Evolutionary conservation across 2,113 vertebrate species (phyloP), one percentile per base, ranked within the genome.

Genomic region (Pholis gunnellus): DNA sequence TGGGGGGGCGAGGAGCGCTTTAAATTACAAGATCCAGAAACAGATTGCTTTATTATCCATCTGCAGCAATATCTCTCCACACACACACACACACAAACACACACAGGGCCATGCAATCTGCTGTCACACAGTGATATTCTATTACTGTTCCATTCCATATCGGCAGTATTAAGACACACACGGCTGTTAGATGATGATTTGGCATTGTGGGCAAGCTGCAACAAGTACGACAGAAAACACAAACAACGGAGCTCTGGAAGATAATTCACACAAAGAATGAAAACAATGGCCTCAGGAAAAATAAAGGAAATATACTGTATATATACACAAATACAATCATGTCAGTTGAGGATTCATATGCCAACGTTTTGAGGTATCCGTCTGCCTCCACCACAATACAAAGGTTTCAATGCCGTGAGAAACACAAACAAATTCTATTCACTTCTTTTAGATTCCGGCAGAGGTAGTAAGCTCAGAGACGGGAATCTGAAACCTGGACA

Each of bases 31-130:
- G 83, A 90, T 91, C 87, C 83, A 88, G 83, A 92, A 92, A 87
- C 89, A 92, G 90, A 93, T 93, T 94, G 92, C 88, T 94, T 92
- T 92, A 91, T 92, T 90, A 88, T 89, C 90, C 70, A 86, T 90
- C 88, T 88, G 83, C 86, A 85, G 88, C 86, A 76, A 87, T 90
- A 87, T 88, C 81, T 78, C 42, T 68, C 54, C 60, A 67, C 78
- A 76, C 78, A 65, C 61, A 56, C 76, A 75, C 74, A 77, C 74
- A 64, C 66, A 73, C 83, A 79, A 75, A 72, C 71, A 79, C 74
- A 64, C 74, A 64, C 61, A 52, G 27, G 7, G 57, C 75, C 86
- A 72, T 80, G 68, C 86, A 88, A 86, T 90, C 82, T 89, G 84
- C 72, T 67, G 80, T 83, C 83, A 84, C 83, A 80, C 83, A 63